Base-by-base conservation (phyloP, 2,888 invertebrate genomes). In the Epinotia nisella region DNA sequence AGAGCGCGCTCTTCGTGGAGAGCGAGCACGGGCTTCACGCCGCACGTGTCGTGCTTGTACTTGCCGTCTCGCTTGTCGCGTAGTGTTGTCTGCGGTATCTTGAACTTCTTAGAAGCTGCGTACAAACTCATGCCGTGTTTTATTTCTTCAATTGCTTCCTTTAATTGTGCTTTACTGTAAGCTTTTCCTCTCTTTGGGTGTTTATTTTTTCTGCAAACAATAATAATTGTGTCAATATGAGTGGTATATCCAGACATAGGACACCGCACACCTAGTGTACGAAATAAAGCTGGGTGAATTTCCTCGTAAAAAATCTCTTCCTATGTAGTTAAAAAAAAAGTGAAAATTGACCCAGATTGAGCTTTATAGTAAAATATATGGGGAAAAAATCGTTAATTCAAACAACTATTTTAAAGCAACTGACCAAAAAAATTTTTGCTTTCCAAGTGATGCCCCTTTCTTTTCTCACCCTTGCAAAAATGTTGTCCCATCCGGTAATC, bases 1-100 rank as follows among this genome's bases (percentile, higher is more conserved):
- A 78, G 71, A 75, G 72, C 71, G 73, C 64, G 72, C 73, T 77
- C 76, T 75, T 79, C 77, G 60, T 71, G 59, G 73, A 68, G 62
- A 67, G 74, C 77, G 49, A 77, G 77, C 73, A 72, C 66, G 74
- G 69, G 39, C 64, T 75, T 75, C 58, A 69, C 74, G 67, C 76
- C 76, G 68, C 76, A 74, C 59, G 72, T 71, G 65, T 70, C 59
- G 74, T 71, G 71, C 24, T 58, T 71, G 68, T 76, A 75, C 55
- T 59, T 51, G 45, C 72, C 69, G 74, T 74, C 74, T 41, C 75
- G 67, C 74, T 76, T 76, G 71, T 67, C 75, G 45, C 76, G 73
- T 24, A 78, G 75, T 29, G 78, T 78, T 29, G 73, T 75, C 66
- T 76, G 67, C 51, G 78, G 76, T 56, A 76, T 56, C 45, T 75